Evolutionary conservation across 2,888 invertebrate genomes (phyloP), one percentile per base, ranked within the genome.

Genomic region (Vanessa cardui): DNA sequence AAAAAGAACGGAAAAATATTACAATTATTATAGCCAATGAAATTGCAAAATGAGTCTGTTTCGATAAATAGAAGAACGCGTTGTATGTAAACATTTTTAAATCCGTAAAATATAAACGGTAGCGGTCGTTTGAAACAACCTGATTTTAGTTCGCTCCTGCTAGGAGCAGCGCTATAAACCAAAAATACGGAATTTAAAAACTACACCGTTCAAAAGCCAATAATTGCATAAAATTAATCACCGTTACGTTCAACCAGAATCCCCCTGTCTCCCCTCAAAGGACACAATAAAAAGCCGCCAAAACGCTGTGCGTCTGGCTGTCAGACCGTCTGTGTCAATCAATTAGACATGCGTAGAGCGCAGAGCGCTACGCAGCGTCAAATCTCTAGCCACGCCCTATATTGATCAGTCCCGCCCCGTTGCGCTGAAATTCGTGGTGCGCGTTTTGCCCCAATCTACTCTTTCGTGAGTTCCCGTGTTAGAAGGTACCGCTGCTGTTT

Each of bases 261-360:
- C 73, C 73, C 73, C 72, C 70, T 68, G 72, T 64, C 76, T 77
- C 78, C 78, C 79, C 76, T 78, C 78, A 76, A 76, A 76, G 80
- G 80, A 68, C 78, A 82, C 88, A 88, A 89, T 89, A 90, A 90
- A 90, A 90, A 81, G 80, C 77, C 78, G 80, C 81, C 81, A 82
- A 84, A 83, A 82, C 79, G 74, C 69, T 73, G 79, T 79, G 84
- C 83, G 87, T 84, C 84, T 85, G 86, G 82, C 83, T 86, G 90
- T 86, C 89, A 84, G 85, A 85, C 82, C 83, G 85, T 85, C 86
- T 84, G 82, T 89, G 91, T 90, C 91, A 91, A 90, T 91, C 91
- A 91, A 91, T 91, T 91, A 88, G 78, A 77, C 75, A 72, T 69
- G 79, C 77, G 78, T 80, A 76, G 78, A 79, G 79, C 86, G 87